Evolutionary conservation across 1,140 invertebrate genomes (phyloP), one percentile per base, ranked within the genome.

Genomic region (Atta colombica): DNA sequence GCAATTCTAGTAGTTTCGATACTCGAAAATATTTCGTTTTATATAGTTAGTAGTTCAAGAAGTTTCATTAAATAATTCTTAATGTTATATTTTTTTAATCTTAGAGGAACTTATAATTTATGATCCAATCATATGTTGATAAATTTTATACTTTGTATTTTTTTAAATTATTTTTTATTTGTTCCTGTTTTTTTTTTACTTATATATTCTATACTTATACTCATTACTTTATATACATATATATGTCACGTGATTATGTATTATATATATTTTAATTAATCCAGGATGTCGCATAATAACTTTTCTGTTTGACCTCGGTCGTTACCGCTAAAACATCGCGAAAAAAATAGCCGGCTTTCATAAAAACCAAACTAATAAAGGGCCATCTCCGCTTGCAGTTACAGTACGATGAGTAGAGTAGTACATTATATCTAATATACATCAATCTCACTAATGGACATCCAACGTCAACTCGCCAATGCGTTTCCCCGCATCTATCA

Each of bases 381-480:
- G 25, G 49, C 18, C 39, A 35, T 49, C 61, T 66, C 45, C 35
- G 14, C 10, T 14, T 16, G 25, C 51, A 25, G 53, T 82, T 72
- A 60, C 5, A 49, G 68, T 14, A 18, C 31, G 51, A 39, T 14
- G 49, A 28, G 16, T 49, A 12, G 31, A 39, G 66, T 60, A 60
- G 68, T 74, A 74, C 68, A 74, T 82, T 82, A 82, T 68, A 74
- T 82, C 68, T 72, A 74, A 82, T 84, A 75, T 75, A 63, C 80
- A 84, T 84, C 69, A 84, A 75, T 84, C 80, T 84, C 80, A 51
- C 68, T 84, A 75, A 84, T 84, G 80, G 80, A 84, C 69, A 39
- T 51, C 18, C 80, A 35, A 74, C 80, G 69, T 84, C 80, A 51
- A 84, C 28, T 16, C 55, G 69, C 69, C 69, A n/a, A 74, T 82